Base-by-base conservation (phyloP, 2,113 vertebrate species). In the Psilopsiagon aurifrons region DNA sequence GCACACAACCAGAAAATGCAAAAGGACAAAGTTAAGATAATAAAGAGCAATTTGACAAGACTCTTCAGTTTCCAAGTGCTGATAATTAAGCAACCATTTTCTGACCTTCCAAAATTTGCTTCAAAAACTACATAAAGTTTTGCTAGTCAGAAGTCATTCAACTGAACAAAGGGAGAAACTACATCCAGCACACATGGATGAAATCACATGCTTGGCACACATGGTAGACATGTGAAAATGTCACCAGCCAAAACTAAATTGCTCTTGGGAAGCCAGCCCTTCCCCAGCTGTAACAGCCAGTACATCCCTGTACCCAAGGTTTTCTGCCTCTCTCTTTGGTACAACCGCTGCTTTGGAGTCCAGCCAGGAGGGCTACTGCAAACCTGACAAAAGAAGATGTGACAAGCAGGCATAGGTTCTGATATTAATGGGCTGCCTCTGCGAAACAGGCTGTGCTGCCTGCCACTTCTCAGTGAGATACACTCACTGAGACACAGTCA, bases 101-200 rank as follows among this genome's bases (percentile, higher is more conserved):
- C 52, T 49, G 1, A 17, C 13, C 28, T 51, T 91, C 79, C 15
- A 37, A 69, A 63, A 31, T 74, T 46, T 63, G 17, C 2, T 86
- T 54, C 17, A 51, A 92, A 92, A 86, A 28, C 1, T 5, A 35
- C 12, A 15, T 51, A 29, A 62, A 90, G 16, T 7, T 83, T 52
- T 20, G 4, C 11, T 67, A 22, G 17, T 41, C 44, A 78, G n/a
- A 74, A 88, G 13, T 8, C 17, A 13, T 75, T 83, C 27, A 75
- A 3, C 35, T 55, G 18, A 52, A 41, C 5, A 35, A 33, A 16
- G 0, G 0, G 51, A 78, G 17, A 35, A 55, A 5, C 24, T 29
- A 54, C 9, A 13, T 46, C 63, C 39, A 77, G 43, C 20, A 55
- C 11, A 51, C 0, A 0, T 12, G 35, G 27, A 71, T 55, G 64